Evolutionary conservation across 2,797 vertebrate species (phyloP), one percentile per base, ranked within the genome.

Genomic region (Lepilemur ruficaudatus): DNA sequence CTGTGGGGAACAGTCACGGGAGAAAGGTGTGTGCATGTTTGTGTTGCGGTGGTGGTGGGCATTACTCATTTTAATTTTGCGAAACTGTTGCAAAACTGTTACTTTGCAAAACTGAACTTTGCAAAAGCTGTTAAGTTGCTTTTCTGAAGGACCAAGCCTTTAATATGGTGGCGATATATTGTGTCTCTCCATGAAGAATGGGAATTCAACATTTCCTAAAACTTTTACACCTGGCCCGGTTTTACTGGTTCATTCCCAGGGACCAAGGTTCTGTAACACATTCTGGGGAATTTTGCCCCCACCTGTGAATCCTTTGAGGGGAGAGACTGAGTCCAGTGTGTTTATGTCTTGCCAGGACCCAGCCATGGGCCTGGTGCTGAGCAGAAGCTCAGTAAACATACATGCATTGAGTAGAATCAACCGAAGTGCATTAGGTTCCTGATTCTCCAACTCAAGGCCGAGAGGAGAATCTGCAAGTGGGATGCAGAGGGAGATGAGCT

Each of bases 381-480:
- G 25, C 41, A 52, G 55, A 63, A 70, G 59, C 20, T 50, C 28
- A 72, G 11, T 5, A 14, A 89, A 35, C 48, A 2, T 17, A 0
- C 3, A 4, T 6, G 23, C 1, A n/a, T 2, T 4, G 20, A 59
- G 28, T 17, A 35, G n/a, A 89, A 35, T 2, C 14, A 65, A 95
- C 28, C 1, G 35, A 78, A 61, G 28, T 50, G 8, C 41, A 6
- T 61, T 38, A 32, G 18, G 67, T 61, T 2, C 43, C 79, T 57
- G 25, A 46, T 17, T 92, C 59, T 79, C 30, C 30, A 18, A 18
- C n/a, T 41, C 38, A 48, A 67, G 65, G 73, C 94, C 20, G 25
- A 61, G 38, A 84, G 61, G 55, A 82, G 86, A 89, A 69, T 91
- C 73, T 94, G 93, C n/a, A 86, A 94, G 80, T 52, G 65, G 85